Evolutionary conservation across 2,113 vertebrate species (phyloP), one percentile per base, ranked within the genome.

Genomic region (Accipiter cooperii): DNA sequence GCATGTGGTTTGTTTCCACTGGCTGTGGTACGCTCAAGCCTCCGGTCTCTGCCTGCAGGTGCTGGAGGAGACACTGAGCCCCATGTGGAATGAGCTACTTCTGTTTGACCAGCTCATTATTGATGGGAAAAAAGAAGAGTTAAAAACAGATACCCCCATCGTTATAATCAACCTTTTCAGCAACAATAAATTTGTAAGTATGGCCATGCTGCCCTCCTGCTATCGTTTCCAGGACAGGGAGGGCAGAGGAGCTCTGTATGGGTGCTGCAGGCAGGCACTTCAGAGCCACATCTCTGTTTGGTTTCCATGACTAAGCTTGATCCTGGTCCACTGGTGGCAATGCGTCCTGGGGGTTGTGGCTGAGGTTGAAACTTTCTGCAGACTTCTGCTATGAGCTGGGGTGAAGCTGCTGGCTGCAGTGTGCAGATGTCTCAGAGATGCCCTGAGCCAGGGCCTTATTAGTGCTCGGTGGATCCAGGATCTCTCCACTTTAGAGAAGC

Each of bases 31-130:
- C 0, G 6, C 68, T 84, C 61, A 44, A 55, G 18, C 17, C 18
- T 84, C 76, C 34, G 81, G 19, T 63, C 61, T 86, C 52, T 60
- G 22, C 36, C 40, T 92, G 61, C 96, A 99, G 99, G 87, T 99
- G 51, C 70, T 99, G 90, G 95, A 98, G 54, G 98, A 99, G 84
- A 99, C 98, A 0, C 98, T 99, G 83, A 99, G 99, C 74, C 99
- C 99, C 5, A 98, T 99, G 96, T 99, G 99, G 99, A 98, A 98
- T 24, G 98, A 99, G 74, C 97, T 99, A 78, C 95, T 99, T 96
- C 66, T 99, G 55, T 99, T 99, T 83, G 98, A 99, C 73, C 98
- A 99, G 96, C 97, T 99, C 42, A 97, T 99, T 3, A 94, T 99
- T 66, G 99, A 99, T 40, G 99, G 99, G 64, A 98, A 97, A 34